A percentile compares a stretch with the other conserved stretches of the same genome.
These are phyloP conservation scores for Monoplex corrugatus DNA, from an alignment of 2,888 invertebrate genomes.

Conservation along the genomic window DNA sequence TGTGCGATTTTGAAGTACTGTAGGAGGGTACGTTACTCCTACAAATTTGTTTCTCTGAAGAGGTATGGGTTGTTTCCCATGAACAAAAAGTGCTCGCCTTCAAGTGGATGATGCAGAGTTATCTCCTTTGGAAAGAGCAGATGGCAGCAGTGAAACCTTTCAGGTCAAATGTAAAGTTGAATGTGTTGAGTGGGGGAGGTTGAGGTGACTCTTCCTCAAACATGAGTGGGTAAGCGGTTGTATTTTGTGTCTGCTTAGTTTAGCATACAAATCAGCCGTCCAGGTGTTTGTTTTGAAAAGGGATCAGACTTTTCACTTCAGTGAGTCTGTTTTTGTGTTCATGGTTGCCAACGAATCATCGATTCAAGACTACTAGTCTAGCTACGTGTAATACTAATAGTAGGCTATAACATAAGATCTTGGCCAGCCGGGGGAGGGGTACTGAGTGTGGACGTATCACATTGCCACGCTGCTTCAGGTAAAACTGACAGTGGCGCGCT, in stretches of 20 bases:
- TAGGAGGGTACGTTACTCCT: background rate
- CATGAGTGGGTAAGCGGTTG: constrained; percentile 53
- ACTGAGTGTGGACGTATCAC: no score
- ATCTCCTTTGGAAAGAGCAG: constrained; percentile 42
- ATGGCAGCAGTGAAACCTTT: constrained; percentile 52
- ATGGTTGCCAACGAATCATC: no score
- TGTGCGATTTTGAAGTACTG: no score
- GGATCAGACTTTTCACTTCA: no score
- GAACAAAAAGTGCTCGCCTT: background rate
- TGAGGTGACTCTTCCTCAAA: constrained; percentile 45
- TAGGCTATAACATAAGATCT: no score
- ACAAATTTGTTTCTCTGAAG: background rate
- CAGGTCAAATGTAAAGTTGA: constrained; percentile 51
- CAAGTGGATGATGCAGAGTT: background rate
- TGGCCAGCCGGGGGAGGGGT: no score
- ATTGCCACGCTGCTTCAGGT: no score
- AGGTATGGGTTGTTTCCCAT: background rate
- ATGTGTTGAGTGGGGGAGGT: constrained; percentile 42
- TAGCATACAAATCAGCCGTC: background rate
- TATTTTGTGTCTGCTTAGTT: background rate
- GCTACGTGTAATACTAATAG: no score
- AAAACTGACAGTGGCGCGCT: no score
- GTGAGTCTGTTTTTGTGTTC: no score
- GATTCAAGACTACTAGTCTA: no score
- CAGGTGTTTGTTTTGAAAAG: background rate